Base-by-base conservation (phyloP, 2,888 invertebrate genomes). In the Tenthredo scrophulariae region DNA sequence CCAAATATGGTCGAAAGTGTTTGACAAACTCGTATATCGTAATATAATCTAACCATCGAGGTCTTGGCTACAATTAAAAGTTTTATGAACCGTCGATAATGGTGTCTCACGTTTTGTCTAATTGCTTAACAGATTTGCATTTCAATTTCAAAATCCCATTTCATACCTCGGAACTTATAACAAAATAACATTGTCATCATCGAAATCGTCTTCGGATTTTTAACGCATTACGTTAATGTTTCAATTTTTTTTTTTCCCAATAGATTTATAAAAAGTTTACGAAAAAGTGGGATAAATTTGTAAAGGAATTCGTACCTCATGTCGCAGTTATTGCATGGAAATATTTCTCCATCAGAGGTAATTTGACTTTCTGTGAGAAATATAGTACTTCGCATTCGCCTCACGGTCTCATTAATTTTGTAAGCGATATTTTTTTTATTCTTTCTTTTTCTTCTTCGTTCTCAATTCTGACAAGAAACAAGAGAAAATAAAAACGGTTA, bases 1-100 rank as follows among this genome's bases (percentile, higher is more conserved):
- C 92, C 92, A 91, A 91, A 88, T 85, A 88, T 88, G 86, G 88
- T 87, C 88, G 88, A 88, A 90, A 88, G 89, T 89, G 87, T 89
- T 88, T 88, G 87, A 89, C 87, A 89, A 88, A 89, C 70, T 54
- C 40, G 37, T 80, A 62, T 22, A 62, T 29, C 80, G 72, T 79
- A 65, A 85, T 77, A 22, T 22, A 80, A 40, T 62, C 18, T 15
- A 62, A 58, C 22, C 62, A 22, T 84, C 84, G 84, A 79, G 79
- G 84, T 67, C 84, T 84, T 77, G 46, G 79, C 37, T 37, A 50
- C 62, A 29, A 75, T 84, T 84, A 67, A 79, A 80, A 77, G 84
- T 84, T 84, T 77, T 79, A 18, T 67, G 84, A 80, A 84, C 84
- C 79, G 22, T 18, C 7, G 37, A 33, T 22, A 67, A 62, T 62